Percentiles rank a stretch among this genome's conserved stretches.
Evolutionary conservation across 2,113 vertebrate species (phyloP).

Genomic region (Spea multiplicata): DNA sequence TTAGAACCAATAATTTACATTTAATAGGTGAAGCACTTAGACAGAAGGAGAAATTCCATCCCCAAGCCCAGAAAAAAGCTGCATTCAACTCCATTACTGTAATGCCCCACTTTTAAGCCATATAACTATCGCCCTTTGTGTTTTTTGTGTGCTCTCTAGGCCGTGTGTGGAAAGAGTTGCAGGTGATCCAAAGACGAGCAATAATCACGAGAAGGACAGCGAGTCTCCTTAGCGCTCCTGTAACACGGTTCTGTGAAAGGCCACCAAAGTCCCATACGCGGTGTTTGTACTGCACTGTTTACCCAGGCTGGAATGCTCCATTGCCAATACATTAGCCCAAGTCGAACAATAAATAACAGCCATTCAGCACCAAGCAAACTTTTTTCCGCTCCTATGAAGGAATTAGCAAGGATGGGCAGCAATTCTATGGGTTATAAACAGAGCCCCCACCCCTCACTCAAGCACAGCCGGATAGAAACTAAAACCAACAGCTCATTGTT

Average conservation of each 20-base stretch:
- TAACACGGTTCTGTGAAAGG: constrained; percentile 39
- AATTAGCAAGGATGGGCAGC: constrained; percentile 35
- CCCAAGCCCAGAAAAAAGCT: too few species aligned
- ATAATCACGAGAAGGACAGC: constrained; percentile 30
- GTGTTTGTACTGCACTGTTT: constrained; percentile 43
- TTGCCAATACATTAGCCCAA: constrained; percentile 43
- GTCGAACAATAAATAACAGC: constrained; percentile 43
- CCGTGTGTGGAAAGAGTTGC: constrained; percentile 25
- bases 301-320: constrained; percentile 40
- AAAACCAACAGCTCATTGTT: constrained; percentile 39
- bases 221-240: constrained; percentile 14
- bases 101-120: too few species aligned
- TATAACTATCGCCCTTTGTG: too few species aligned
- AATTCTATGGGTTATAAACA: constrained; percentile 20
- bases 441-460: background rate
- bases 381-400: constrained; percentile 43
- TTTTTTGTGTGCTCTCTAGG: background rate
- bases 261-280: constrained; percentile 32
- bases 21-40: too few species aligned
- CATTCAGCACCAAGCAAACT: constrained; percentile 44
- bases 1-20: too few species aligned
- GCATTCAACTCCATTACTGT: too few species aligned
- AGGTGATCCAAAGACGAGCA: constrained; percentile 10
- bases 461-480: constrained; percentile 26
- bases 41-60: too few species aligned